Evolutionary conservation across 2,113 vertebrate species (phyloP).

Genomic region (Ascaphus truei): DNA sequence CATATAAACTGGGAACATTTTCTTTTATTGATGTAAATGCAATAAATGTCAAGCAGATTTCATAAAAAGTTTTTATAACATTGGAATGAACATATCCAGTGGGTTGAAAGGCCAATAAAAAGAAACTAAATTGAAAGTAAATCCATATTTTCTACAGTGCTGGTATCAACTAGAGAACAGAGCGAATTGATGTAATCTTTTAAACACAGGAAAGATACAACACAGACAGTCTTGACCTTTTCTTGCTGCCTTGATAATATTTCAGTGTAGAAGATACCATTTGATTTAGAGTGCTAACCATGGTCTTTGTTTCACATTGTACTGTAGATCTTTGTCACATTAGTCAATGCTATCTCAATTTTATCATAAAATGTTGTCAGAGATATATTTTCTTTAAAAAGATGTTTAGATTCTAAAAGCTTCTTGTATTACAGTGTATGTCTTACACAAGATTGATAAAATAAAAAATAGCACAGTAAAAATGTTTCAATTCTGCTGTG

Average conservation of each 20-base stretch:
- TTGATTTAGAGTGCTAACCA: too few species aligned
- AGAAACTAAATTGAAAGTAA: constrained; percentile 7
- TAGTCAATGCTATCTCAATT: too few species aligned
- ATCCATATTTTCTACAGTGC: too few species aligned
- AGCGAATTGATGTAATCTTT: not conserved
- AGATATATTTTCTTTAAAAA: too few species aligned
- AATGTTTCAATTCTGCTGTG: too few species aligned
- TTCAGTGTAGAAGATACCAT: not conserved
- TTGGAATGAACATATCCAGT: not conserved
- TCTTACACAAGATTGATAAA: too few species aligned
- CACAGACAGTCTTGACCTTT: not conserved
- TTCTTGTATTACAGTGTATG: too few species aligned
- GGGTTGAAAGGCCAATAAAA: not conserved
- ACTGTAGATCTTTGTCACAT: too few species aligned
- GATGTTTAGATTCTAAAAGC: too few species aligned
- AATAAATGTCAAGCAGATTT: not conserved
- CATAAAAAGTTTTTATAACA: not conserved
- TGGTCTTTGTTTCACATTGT: too few species aligned
- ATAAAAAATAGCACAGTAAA: too few species aligned
- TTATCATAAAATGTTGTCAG: too few species aligned
- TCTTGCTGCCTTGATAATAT: not conserved
- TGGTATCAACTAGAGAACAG: not conserved
- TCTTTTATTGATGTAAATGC: not conserved
- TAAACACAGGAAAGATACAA: not conserved
- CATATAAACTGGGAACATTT: not conserved